phyloP scores from a whole-genome alignment of 2,797 vertebrate genomes.

The Megalops cyprinoides region DNA sequence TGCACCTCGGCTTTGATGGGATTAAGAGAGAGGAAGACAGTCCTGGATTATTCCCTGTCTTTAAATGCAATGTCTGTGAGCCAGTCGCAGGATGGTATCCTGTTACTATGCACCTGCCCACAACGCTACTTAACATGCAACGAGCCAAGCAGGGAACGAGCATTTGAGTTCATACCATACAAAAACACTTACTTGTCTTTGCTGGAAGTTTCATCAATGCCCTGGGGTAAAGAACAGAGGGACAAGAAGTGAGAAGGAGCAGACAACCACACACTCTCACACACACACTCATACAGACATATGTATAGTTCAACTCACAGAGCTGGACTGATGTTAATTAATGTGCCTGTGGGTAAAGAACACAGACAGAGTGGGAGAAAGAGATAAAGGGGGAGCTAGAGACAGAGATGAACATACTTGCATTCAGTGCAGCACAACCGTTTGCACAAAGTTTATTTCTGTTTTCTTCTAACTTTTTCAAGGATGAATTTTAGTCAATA shows the following conservation, averaged over 20 bases:
- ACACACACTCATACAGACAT: neutral
- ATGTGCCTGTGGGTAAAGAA: neutral
- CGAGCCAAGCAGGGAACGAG: neutral
- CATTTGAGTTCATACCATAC: no score
- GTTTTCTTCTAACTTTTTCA: no score
- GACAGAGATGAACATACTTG: no score
- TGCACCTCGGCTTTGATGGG: constrained; percentile 77
- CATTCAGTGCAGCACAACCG: no score
- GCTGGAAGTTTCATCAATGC: constrained; percentile 89
- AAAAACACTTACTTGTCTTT: constrained; percentile 89
- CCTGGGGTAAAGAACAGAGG: constrained; percentile 66
- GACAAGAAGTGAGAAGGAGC: neutral
- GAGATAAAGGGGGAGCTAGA: neutral
- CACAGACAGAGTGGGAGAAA: neutral
- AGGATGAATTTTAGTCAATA: no score
- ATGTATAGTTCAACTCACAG: neutral
- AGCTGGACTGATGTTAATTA: neutral
- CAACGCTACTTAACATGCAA: neutral
- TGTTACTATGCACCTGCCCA: neutral
- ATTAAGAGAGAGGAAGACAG: neutral
- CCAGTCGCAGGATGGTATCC: neutral
- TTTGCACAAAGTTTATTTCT: no score
- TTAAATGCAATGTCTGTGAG: neutral
- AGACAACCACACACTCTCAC: constrained; percentile 1
- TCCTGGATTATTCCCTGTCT: neutral